phyloP scores from a whole-genome alignment of 1,140 invertebrate genomes.

The Caenorhabditis brenneri region DNA sequence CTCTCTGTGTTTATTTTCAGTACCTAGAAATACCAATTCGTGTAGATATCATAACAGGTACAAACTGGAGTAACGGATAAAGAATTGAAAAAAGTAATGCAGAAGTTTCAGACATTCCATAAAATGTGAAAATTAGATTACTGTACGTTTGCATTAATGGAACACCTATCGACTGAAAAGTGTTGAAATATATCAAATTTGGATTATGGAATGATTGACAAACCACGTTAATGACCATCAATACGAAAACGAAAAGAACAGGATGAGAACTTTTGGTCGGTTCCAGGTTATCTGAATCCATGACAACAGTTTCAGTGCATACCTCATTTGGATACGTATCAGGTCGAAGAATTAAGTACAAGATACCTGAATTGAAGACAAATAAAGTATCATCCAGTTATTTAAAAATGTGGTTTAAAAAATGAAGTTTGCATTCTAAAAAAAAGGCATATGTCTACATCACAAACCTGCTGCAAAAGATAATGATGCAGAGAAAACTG shows the following conservation, averaged over 20 bases:
- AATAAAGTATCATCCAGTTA: too few relatives aligned
- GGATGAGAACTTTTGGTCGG: slow-evolving; percentile 20
- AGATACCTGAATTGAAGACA: background rate
- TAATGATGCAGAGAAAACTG: background rate
- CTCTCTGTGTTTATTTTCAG: background rate
- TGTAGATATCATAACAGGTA: background rate
- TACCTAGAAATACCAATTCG: slow-evolving; percentile 12
- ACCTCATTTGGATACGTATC: background rate
- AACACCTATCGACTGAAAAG: slow-evolving; percentile 38
- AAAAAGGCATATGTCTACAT: too few relatives aligned
- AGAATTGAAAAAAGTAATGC: background rate
- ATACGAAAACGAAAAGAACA: slow-evolving; percentile 3
- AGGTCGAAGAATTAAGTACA: slow-evolving; percentile 26
- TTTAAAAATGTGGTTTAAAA: too few relatives aligned
- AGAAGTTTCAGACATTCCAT: background rate
- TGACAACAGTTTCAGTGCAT: slow-evolving; percentile 1
- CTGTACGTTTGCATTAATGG: slow-evolving; percentile 20
- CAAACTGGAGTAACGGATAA: background rate
- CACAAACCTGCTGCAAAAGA: slow-evolving; percentile 1
- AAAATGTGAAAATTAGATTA: background rate
- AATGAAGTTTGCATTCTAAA: background rate
- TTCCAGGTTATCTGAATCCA: background rate
- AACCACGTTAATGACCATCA: slow-evolving; percentile 46
- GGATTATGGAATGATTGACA: background rate
- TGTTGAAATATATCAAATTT: background rate